Evolutionary conservation across 2,113 vertebrate species (phyloP).

Genomic region (Charadrius vociferus): DNA sequence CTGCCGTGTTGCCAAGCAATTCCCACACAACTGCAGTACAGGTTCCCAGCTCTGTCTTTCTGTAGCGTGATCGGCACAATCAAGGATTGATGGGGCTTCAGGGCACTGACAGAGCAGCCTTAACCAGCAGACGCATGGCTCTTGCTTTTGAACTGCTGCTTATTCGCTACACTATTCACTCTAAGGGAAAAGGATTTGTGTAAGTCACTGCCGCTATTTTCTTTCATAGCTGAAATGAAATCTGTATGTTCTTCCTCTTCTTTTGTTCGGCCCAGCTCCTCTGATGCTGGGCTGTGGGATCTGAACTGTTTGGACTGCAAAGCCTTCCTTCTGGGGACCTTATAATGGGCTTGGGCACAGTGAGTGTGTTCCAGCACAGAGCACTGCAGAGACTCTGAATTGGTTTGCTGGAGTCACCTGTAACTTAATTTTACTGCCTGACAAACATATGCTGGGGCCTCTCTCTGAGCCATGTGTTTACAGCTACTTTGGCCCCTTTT

Average conservation of each 20-base stretch:
- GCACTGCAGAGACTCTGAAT: background rate
- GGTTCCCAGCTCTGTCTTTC: background rate
- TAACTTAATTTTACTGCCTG: background rate
- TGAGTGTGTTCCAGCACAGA: accelerated
- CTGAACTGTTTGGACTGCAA: background rate
- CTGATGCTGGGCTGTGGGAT: background rate
- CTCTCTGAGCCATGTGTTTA: background rate
- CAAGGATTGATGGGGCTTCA: background rate
- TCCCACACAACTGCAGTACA: background rate
- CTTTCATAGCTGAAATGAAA: background rate
- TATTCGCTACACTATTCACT: background rate
- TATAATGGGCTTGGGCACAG: accelerated
- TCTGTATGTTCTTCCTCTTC: background rate
- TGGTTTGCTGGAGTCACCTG: background rate
- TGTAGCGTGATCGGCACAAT: background rate
- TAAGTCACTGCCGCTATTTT: background rate
- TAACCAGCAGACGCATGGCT: background rate
- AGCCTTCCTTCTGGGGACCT: background rate
- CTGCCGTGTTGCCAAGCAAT: background rate
- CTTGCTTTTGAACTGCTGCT: background rate
- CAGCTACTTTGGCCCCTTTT: background rate
- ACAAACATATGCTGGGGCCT: accelerated
- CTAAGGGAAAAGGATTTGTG: background rate
- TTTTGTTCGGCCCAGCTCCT: background rate
- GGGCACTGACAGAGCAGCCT: background rate